Base-by-base conservation (phyloP, 1,140 invertebrate genomes). In the Leptestheria dahalacensis region DNA sequence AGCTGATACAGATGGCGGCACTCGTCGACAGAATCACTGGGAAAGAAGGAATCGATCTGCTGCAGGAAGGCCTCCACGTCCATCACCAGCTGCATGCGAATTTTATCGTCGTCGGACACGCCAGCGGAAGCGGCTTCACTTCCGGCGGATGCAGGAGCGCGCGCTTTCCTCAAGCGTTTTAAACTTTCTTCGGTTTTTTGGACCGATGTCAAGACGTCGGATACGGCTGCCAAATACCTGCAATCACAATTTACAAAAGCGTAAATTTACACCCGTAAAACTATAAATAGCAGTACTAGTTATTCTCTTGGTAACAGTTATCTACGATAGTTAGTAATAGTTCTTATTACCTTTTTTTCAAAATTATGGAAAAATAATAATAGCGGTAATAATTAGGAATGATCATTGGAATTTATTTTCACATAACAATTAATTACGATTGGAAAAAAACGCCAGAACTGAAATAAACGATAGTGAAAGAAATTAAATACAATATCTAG, bases 181-280 rank as follows among this genome's bases (percentile, higher is more conserved):
- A 94, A 73, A 64, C 90, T 94, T 68, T 95, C 91, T 70, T 96
- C 92, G 64, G 92, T 96, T 75, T 88, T 91, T 70, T 90, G 88
- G 1, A 95, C 91, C 3, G 91, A 93, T 41, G 82, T 88, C 56
- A 97, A 73, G 3, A 96, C 89, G 73, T 95, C 89, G 61, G 78
- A 78, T 12, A 93, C 88, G 62, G 83, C 80, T 62, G 75, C 78
- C 63, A 78, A 81, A 75, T 91, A 96, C 63, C 89, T 92, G 67
- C 60, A 76, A 78, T n/a, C n/a, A n/a, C n/a, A n/a, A n/a, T n/a
- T 62, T 66, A 66, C 66, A 63, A 57, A 59, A 49, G 47, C 33
- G 51, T 64, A 66, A 70, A 55, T 49, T 49, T 12, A 41, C 33
- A 47, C 6, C 48, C 11, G 33, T 12, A 50, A 47, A 12, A n/a